Conservation (phyloP, 2,888 invertebrate genomes). For the Tachina lurida region DNA sequence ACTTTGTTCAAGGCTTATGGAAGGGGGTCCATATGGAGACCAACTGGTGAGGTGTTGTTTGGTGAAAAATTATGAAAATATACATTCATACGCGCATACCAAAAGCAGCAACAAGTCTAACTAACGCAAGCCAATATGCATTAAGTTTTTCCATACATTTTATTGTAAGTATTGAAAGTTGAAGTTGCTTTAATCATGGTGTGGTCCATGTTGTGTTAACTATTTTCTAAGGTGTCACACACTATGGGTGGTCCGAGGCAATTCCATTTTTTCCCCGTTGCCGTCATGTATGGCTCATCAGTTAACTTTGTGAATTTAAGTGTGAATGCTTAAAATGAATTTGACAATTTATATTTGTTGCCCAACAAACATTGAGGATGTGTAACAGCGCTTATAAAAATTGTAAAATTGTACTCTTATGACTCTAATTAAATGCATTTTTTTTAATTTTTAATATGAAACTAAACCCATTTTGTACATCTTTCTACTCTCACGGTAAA, state of each 20-base stretch:
- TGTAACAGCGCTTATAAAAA: too few relatives aligned
- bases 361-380: constrained; percentile 26
- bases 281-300: constrained; percentile 36
- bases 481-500: too few relatives aligned
- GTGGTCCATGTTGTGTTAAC: constrained; percentile 72
- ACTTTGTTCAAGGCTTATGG: constrained; percentile 36
- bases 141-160: constrained; percentile 24
- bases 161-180: constrained; percentile 44
- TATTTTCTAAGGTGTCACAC: constrained; percentile 73
- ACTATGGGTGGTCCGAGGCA: constrained; percentile 77
- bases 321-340: constrained; percentile 63
- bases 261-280: constrained; percentile 40
- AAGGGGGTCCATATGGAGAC: constrained; percentile 61
- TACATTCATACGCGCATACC: constrained; percentile 65
- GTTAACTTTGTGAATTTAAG: constrained; percentile 37
- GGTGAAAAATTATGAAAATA: constrained; percentile 79
- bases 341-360: constrained; percentile 65
- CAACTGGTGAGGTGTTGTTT: constrained; percentile 79
- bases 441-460: too few relatives aligned
- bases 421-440: too few relatives aligned
- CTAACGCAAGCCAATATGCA: constrained; percentile 63
- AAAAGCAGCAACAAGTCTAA: constrained; percentile 40
- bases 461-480: too few relatives aligned
- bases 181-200: constrained; percentile 74
- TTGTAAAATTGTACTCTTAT: too few relatives aligned